Conservation (phyloP, 2,113 vertebrate genomes). For the Mirounga angustirostris region DNA sequence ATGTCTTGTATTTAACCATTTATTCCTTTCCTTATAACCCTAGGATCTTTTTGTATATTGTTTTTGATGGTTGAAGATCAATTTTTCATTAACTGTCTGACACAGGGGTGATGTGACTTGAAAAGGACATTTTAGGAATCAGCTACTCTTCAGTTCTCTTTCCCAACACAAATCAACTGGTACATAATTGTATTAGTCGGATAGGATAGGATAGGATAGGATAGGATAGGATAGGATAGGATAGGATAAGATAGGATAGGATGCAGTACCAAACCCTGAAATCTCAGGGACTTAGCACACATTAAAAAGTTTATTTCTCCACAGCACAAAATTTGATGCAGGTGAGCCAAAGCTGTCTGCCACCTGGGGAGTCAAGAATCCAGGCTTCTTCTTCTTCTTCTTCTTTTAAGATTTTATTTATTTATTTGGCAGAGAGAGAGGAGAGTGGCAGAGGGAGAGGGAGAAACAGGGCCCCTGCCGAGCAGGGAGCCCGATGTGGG, state of each 20-base stretch:
- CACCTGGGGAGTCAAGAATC: background rate
- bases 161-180: background rate
- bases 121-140: background rate
- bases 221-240: background rate
- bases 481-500: too few relatives aligned
- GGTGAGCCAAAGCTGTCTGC: background rate
- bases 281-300: background rate
- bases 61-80: background rate
- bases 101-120: background rate
- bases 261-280: background rate
- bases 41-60: background rate
- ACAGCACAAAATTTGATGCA: background rate
- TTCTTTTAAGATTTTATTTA: too few relatives aligned
- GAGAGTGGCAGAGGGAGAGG: too few relatives aligned
- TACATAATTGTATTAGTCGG: background rate
- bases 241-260: background rate
- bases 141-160: background rate
- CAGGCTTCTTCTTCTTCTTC: background rate
- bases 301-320: background rate
- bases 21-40: background rate
- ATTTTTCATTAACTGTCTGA: background rate
- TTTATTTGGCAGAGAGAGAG: too few relatives aligned
- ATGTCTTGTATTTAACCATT: background rate
- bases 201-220: background rate
- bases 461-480: too few relatives aligned